Conservation (phyloP, 1,140 invertebrate genomes). For the Mamestra configurata region DNA sequence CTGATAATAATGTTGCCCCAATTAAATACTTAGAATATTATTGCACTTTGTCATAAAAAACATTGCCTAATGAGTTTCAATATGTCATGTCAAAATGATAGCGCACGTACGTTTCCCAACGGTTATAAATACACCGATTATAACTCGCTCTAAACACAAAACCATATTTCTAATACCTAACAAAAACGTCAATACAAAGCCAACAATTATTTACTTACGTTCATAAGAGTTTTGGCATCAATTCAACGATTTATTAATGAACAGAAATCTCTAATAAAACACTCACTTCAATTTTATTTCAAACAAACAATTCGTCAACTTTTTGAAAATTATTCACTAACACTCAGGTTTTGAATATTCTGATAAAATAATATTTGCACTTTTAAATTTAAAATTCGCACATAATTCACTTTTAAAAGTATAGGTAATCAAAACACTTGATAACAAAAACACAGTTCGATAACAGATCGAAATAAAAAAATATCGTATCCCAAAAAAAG, state of each 20-base stretch:
- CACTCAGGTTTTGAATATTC: background rate
- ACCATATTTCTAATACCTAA: conserved; percentile 12
- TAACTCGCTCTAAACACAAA: background rate
- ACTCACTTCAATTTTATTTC: conserved; percentile 32
- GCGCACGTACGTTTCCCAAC: conserved; percentile 21
- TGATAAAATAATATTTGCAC: too few species aligned
- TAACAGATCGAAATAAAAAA: background rate
- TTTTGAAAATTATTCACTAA: conserved; percentile 1
- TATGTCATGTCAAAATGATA: conserved; percentile 1
- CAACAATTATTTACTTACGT: conserved; percentile 49
- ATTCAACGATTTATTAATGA: conserved; percentile 53
- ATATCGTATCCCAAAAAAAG: background rate
- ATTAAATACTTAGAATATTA: conserved; percentile 2
- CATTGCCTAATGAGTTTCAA: conserved; percentile 10
- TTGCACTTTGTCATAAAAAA: background rate
- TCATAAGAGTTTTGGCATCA: conserved; percentile 37
- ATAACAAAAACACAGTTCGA: background rate
- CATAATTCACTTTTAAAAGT: background rate
- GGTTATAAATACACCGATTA: conserved; percentile 22
- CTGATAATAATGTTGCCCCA: background rate
- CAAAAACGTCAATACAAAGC: conserved; percentile 23
- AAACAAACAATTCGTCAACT: conserved; percentile 30
- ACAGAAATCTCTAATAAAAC: conserved; percentile 24
- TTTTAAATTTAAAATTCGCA: background rate
- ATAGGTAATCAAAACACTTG: background rate